Percentiles rank a stretch among this genome's conserved stretches.
phyloP scores from a whole-genome alignment of 2,797 vertebrate genomes.

The Dendrocincla tyrannina region DNA sequence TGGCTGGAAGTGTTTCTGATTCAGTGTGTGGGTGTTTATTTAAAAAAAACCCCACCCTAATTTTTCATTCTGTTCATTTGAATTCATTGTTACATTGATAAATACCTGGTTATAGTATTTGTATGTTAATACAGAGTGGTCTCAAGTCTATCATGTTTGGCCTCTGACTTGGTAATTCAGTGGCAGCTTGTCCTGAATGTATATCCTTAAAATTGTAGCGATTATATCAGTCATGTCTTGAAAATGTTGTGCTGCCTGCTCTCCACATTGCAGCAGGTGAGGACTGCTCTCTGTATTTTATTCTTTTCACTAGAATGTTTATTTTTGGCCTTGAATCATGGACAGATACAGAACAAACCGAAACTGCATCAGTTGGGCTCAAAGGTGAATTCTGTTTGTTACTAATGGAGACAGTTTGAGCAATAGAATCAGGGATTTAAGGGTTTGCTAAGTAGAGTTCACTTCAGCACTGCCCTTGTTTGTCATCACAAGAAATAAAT shows the following conservation, averaged over 20 bases:
- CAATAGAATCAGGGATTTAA: neutral
- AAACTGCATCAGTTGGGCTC: neutral
- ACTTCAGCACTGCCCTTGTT: neutral
- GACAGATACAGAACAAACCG: neutral
- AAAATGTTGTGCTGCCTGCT: neutral
- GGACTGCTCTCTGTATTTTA: neutral
- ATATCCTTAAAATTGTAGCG: neutral
- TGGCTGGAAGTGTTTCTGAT: neutral
- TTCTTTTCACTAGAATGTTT: neutral
- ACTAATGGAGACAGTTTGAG: neutral
- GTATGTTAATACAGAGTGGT: neutral
- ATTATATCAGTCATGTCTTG: neutral
- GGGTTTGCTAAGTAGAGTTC: neutral
- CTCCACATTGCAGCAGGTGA: neutral
- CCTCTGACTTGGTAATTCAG: neutral
- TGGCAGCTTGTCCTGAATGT: neutral
- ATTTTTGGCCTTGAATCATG: neutral
- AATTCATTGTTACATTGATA: neutral
- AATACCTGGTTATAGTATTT: neutral
- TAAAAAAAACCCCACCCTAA: neutral
- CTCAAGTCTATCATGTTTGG: neutral
- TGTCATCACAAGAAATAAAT: neutral
- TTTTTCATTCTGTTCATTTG: neutral
- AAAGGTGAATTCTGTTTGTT: neutral
- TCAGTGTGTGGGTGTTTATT: neutral